Evolutionary conservation across 2,113 vertebrate genomes (phyloP).

Genomic region (Tylochromis polylepis): DNA sequence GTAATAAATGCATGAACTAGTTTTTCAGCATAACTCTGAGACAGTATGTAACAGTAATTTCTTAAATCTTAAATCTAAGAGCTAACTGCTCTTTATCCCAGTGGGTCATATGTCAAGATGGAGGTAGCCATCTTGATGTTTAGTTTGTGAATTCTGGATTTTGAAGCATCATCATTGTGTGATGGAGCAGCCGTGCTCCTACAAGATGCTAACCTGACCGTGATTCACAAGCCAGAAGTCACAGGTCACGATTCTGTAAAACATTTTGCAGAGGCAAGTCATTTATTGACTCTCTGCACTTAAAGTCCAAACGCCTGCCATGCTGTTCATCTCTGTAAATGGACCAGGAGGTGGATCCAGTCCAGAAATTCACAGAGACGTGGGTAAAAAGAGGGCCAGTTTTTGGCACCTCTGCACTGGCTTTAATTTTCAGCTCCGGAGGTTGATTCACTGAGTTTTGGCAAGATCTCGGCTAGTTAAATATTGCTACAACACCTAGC

Average conservation of each 20-base stretch:
- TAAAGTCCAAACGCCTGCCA: neutral
- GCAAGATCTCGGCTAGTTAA: neutral
- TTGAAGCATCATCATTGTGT: neutral
- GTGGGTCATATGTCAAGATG: neutral
- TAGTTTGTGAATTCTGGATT: neutral
- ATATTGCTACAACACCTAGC: neutral
- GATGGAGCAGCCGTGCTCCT: neutral
- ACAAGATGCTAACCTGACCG: neutral
- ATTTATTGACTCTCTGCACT: neutral
- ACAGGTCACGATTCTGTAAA: neutral
- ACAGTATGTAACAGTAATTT: neutral
- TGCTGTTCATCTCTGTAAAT: neutral
- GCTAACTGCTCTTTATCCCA: neutral
- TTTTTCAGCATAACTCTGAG: neutral
- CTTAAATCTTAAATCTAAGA: no score
- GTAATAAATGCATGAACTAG: neutral
- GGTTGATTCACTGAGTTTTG: neutral
- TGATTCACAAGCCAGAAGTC: neutral
- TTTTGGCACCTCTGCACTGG: neutral
- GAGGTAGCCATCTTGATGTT: neutral
- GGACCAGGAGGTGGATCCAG: neutral
- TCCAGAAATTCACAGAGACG: neutral
- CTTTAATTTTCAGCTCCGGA: neutral
- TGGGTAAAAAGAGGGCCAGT: neutral
- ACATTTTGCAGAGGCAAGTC: neutral